Conservation (phyloP, 2,888 invertebrate genomes). For the Sphinx pinastri region DNA sequence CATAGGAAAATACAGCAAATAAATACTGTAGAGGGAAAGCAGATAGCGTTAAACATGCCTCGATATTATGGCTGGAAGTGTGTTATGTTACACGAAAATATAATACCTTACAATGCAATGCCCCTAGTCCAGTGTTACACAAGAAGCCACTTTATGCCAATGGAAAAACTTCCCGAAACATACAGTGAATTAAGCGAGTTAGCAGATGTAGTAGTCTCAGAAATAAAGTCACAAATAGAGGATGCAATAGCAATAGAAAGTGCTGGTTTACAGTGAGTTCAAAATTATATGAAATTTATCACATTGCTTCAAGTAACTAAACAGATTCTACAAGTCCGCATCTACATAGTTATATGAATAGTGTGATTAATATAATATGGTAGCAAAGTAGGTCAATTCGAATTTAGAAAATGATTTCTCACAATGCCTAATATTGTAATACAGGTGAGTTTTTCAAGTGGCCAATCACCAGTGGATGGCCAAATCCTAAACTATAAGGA, state of each 20-base stretch:
- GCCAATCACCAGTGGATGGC: too few relatives aligned
- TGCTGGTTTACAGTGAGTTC: conserved; percentile 81
- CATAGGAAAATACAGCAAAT: conserved; percentile 85
- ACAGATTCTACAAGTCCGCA: not conserved
- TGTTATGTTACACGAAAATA: conserved; percentile 84
- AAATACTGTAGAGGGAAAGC: conserved; percentile 92
- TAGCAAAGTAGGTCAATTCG: too few relatives aligned
- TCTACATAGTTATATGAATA: too few relatives aligned
- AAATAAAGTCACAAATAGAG: conserved; percentile 85
- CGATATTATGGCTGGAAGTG: conserved; percentile 91
- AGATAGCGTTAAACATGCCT: conserved; percentile 92
- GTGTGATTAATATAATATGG: not conserved
- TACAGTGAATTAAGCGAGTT: conserved; percentile 78
- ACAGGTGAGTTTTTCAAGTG: too few relatives aligned
- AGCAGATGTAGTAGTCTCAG: conserved; percentile 75
- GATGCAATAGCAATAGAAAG: conserved; percentile 87
- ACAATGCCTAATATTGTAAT: too few relatives aligned
- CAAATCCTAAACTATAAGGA: too few relatives aligned
- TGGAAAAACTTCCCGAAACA: conserved; percentile 83
- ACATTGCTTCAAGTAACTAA: conserved; percentile 9
- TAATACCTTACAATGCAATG: conserved; percentile 87
- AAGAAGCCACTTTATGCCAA: conserved; percentile 87
- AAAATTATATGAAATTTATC: conserved; percentile 14
- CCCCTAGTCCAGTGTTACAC: conserved; percentile 90
- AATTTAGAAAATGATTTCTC: too few relatives aligned